Base-by-base conservation (phyloP, 2,113 vertebrate genomes). In the Phodopus roborovskii region DNA sequence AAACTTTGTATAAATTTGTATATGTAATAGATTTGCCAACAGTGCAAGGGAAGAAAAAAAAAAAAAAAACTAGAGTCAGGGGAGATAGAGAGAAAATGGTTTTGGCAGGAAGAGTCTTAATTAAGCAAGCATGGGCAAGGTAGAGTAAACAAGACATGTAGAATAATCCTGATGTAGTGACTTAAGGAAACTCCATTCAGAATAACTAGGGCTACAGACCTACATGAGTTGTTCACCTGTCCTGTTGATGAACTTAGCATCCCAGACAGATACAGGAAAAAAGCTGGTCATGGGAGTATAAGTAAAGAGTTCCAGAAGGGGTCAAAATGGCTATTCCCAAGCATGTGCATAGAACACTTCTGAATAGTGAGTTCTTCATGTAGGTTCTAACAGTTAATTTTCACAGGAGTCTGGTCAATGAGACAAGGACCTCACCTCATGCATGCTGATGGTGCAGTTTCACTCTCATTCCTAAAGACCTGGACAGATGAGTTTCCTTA, bases 171-270 rank as follows among this genome's bases (percentile, higher is more conserved):
- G 16, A 74, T 73, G 16, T 11, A 13, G 2, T 1, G 3, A 19
- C 45, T 10, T 6, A 70, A 39, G 66, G 2, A 4, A 88, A 79
- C 22, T 62, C 12, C 36, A 78, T 53, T 70, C 33, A 16, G 42
- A 74, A 53, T 68, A 12, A 22, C 24, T n/a, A 0, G 36, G 36
- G 15, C 11, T 64, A 3, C 26, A 45, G 77, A 60, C 6, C 30
- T 0, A 30, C 12, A 2, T 9, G 7, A 62, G 7, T 26, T 56
- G 9, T 3, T n/a, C 0, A 19, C 8, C 0, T 3, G 8, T 28
- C 62, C 16, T 1, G 0, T 1, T 13, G 0, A 1, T 4, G 2
- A 4, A 3, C 1, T 42, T 50, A 22, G 1, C 3, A 26, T 48
- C 36, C 68, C 3, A 5, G 56, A 4, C 39, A 45, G 13, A 4